A percentile compares a stretch with the other conserved stretches of the same genome.
These are phyloP conservation scores for Pachycephala philippinensis DNA, from an alignment of 2,113 vertebrate genomes.

Conservation along the genomic window DNA sequence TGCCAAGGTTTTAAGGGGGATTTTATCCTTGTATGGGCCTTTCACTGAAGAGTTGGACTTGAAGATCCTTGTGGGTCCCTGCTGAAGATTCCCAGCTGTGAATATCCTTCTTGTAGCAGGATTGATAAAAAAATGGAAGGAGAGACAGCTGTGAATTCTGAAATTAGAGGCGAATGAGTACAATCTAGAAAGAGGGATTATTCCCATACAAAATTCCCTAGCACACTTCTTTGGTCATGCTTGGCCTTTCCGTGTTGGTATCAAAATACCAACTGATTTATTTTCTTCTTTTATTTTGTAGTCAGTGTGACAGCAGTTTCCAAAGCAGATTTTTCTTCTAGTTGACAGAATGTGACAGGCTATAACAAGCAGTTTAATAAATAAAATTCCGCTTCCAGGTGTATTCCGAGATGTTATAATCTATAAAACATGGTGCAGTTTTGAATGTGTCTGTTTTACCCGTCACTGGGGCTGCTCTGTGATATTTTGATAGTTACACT, in stretches of 20 bases:
- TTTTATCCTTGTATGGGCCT: neutral
- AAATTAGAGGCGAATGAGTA: neutral
- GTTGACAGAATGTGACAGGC: conserved; percentile 24
- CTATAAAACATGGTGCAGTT: conserved; percentile 17
- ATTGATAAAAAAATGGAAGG: neutral
- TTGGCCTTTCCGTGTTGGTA: neutral
- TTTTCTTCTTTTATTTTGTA: conserved; percentile 10
- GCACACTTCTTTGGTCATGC: neutral
- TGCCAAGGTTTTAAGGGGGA: neutral
- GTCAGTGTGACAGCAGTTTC: neutral
- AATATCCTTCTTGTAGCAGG: neutral
- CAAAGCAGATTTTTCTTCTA: conserved; percentile 17
- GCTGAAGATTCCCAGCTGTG: neutral
- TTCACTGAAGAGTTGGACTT: neutral
- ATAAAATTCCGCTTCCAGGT: conserved; percentile 23
- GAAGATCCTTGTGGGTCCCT: neutral
- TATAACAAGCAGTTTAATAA: conserved; percentile 43
- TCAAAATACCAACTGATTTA: neutral
- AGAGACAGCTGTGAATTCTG: neutral
- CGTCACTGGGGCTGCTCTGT: neutral
- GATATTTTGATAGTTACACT: neutral
- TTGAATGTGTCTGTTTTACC: neutral
- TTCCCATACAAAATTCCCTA: neutral
- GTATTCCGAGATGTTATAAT: neutral
- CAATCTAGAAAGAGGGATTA: neutral